These are phyloP conservation scores for Mythimna lalbum DNA, from an alignment of 2,888 invertebrate species.

Conservation along the genomic window DNA sequence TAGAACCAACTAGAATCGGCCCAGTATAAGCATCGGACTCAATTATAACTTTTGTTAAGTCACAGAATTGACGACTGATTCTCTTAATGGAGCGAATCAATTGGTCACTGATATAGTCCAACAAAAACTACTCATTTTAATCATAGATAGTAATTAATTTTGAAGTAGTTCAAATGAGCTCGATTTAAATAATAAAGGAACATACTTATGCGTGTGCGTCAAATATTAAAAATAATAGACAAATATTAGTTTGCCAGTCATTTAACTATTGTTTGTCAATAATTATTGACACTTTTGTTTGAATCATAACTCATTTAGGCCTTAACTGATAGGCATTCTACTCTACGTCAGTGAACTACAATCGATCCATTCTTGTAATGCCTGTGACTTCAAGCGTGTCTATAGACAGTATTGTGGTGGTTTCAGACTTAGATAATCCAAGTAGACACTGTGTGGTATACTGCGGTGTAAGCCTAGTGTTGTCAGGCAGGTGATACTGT, in stretches of 20 bases:
- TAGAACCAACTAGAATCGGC: constrained; percentile 23
- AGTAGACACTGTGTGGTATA: not conserved
- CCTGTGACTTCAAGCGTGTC: not conserved
- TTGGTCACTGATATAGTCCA: constrained; percentile 1
- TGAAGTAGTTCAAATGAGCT: not conserved
- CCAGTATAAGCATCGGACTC: not conserved
- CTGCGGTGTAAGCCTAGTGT: not conserved
- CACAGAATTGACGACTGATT: constrained; percentile 17
- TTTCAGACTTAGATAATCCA: not conserved
- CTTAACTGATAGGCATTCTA: not conserved
- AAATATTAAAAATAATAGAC: constrained; percentile 20
- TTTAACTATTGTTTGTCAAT: not conserved
- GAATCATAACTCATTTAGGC: not conserved
- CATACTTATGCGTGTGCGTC: not conserved
- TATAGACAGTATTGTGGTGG: too few relatives aligned
- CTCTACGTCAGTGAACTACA: not conserved
- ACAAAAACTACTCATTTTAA: constrained; percentile 9
- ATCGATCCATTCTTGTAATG: not conserved
- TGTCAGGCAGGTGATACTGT: not conserved
- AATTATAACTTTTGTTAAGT: constrained; percentile 38
- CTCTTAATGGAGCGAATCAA: constrained; percentile 23
- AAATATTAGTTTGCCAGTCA: not conserved
- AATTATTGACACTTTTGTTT: not conserved
- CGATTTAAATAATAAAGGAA: constrained; percentile 3
- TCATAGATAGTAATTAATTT: not conserved